Evolutionary conservation across 2,888 invertebrate genomes (phyloP), one percentile per base, ranked within the genome.

Genomic region (Pristionchus arcanus): DNA sequence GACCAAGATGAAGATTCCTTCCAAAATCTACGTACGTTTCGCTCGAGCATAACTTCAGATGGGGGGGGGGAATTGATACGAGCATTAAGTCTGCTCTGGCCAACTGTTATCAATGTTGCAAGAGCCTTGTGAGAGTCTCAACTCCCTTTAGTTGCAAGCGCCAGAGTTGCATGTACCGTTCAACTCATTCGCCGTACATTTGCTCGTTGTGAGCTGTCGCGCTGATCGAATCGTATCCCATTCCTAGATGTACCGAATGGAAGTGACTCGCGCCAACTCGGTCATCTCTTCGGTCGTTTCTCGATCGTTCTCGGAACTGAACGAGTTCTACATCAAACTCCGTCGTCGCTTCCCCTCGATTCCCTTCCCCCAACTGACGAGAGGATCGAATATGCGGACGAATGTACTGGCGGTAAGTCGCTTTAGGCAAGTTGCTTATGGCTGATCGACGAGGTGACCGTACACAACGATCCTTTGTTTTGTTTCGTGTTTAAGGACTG

Each of bases 271-370:
- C 0, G 90, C 89, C 16, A 91, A 91, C 21, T 91, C 92, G 19
- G 90, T 91, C 3, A 93, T 93, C 16, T 74, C 97, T 0, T 97
- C 97, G 92, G 97, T 97, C 94, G 96, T 99, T 89, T 98, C 98
- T 95, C 97, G 99, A 91, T 97, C 98, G 0, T 99, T 98, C 96
- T 97, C 98, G 94, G 99, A 99, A 96, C 98, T 99, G 96, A 97
- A 97, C 25, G 99, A 99, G 96, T 97, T 99, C 90, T 97, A 98
- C 95, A 97, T 98, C 95, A 98, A 98, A 96, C 96, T 99, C 84
- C 97, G 98, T 95, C 96, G 97, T 92, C 97, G 92, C 66, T 92
- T 91, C 84, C 92, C 93, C n/a, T 49, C 87, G 0, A 42, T 91
- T 13, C 86, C 89, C 15, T 89, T 91, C 21, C 90, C 91, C 1